phyloP scores from a whole-genome alignment of 2,888 invertebrate genomes.

The Megalurothrips usitatus region DNA sequence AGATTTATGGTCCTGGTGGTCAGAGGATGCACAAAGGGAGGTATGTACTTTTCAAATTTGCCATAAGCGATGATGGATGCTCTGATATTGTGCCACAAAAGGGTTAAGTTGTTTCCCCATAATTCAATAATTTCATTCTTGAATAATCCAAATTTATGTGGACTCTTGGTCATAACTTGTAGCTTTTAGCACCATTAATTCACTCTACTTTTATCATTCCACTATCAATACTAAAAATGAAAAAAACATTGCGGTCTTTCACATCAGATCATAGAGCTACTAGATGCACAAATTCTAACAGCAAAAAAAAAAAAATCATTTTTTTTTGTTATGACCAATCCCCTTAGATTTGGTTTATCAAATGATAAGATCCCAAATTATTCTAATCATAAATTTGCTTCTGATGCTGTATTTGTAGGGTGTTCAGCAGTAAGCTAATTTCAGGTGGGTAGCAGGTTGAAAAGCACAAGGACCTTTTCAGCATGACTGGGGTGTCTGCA shows the following conservation, averaged over 20 bases:
- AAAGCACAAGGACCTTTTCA: no score
- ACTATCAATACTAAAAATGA: neutral
- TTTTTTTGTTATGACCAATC: neutral
- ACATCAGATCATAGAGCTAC: neutral
- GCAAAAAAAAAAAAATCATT: no score
- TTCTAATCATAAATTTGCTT: neutral
- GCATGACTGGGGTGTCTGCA: no score
- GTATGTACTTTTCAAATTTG: neutral
- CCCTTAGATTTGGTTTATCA: neutral
- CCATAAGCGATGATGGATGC: neutral
- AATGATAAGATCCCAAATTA: neutral
- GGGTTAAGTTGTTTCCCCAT: conserved; percentile 19
- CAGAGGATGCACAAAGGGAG: neutral
- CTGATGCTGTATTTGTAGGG: conserved; percentile 4
- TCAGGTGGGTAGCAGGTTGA: neutral
- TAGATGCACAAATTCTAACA: neutral
- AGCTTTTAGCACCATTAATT: neutral
- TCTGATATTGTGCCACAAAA: conserved; percentile 10
- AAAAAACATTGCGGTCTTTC: neutral
- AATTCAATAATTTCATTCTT: neutral
- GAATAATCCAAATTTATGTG: neutral
- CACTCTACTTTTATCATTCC: neutral
- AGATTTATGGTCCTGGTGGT: no score
- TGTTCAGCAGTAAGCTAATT: conserved; percentile 1
- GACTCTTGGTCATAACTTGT: neutral